Percentiles rank a stretch among this genome's conserved stretches.
phyloP scores from a whole-genome alignment of 1,140 invertebrate genomes.

The Dendrolimus kikuchii region DNA sequence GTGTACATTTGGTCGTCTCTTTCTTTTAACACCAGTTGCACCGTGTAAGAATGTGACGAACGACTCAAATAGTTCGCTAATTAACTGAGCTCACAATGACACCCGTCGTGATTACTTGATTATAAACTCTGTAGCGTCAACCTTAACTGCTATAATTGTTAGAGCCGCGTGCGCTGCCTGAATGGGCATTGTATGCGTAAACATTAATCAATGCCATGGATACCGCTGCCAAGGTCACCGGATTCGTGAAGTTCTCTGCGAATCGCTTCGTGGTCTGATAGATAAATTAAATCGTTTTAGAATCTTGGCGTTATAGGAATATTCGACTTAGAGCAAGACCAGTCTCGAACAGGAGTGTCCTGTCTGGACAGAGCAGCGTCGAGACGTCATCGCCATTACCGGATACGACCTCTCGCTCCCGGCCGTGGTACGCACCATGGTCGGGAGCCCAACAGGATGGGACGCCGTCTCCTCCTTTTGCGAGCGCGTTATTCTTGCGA shows the following conservation, averaged over 20 bases:
- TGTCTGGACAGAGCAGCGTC: too few species aligned
- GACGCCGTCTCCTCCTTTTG: too few species aligned
- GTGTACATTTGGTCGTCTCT: slow-evolving; percentile 24
- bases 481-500: too few species aligned
- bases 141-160: slow-evolving; percentile 24
- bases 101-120: slow-evolving; percentile 15
- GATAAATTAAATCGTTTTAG: slow-evolving; percentile 14
- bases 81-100: slow-evolving; percentile 48
- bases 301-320: slow-evolving; percentile 5
- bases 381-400: too few species aligned
- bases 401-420: too few species aligned
- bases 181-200: slow-evolving; percentile 61
- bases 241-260: slow-evolving; percentile 31
- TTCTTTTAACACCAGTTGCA: slow-evolving; percentile 21
- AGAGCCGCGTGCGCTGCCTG: slow-evolving; percentile 16
- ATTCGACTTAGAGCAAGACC: slow-evolving; percentile 8
- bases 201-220: slow-evolving; percentile 62
- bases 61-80: slow-evolving; percentile 49
- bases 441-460: too few species aligned
- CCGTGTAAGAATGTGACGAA: slow-evolving; percentile 40
- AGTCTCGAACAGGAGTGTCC: too few species aligned
- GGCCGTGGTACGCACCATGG: too few species aligned
- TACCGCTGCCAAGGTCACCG: slow-evolving; percentile 49
- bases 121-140: slow-evolving; percentile 31
- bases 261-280: slow-evolving; percentile 17